Evolutionary conservation across 2,888 invertebrate species (phyloP), one percentile per base, ranked within the genome.

Genomic region (Epinotia bilunana): DNA sequence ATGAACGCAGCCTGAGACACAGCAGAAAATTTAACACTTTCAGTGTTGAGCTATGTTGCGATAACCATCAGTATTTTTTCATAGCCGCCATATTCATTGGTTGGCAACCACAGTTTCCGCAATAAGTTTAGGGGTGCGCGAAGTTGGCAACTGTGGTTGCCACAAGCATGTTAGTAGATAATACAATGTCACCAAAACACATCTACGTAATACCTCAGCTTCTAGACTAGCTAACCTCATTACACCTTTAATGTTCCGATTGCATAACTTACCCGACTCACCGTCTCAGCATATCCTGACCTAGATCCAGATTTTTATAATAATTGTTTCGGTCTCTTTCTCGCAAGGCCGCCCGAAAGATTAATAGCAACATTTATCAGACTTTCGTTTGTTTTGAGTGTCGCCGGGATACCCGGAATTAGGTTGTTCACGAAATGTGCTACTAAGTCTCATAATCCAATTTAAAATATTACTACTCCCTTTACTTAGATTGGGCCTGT

Each of bases 341-440:
- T 74, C 77, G 82, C 86, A 83, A 85, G 84, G 84, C 82, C 83
- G 82, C 84, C 81, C 79, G 78, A 80, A 83, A 90, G 90, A 91
- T 91, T 89, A 90, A 90, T 91, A 84, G 88, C 83, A 84, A 86
- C 90, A 91, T 91, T 91, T 90, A 90, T 91, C 91, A 90, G 90
- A 90, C 89, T 90, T 91, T 89, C 90, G 90, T 90, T 90, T 91
- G 91, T 90, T 91, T 90, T 90, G 89, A 91, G 88, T 89, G 90
- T 88, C 89, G 87, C 87, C 87, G 87, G 83, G 86, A 90, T 89
- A 88, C 86, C 88, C 87, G 86, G 90, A 89, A 89, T 90, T 89
- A 90, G 90, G 90, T 86, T 88, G 87, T 87, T 89, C 85, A 81
- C 87, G 80, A 86, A 88, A 89, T 88, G 87, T 87, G 88, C 86